Percentiles rank a stretch among this genome's conserved stretches.
phyloP scores from a whole-genome alignment of 2,888 invertebrate genomes.

The Nebria salina region DNA sequence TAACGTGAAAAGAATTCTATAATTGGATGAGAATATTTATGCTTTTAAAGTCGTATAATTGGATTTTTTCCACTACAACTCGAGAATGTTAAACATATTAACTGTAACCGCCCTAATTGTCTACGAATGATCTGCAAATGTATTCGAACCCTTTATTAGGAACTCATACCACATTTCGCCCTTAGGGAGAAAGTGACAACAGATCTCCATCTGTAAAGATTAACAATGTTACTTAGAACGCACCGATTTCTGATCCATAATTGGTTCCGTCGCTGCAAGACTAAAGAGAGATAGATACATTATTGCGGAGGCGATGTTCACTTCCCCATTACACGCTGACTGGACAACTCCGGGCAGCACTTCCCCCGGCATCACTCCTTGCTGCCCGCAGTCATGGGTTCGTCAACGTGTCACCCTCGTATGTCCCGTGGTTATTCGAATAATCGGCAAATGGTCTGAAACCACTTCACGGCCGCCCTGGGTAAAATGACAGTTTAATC shows the following conservation, averaged over 20 bases:
- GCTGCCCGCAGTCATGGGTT: not conserved
- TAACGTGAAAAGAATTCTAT: not conserved
- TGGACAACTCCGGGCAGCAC: not conserved
- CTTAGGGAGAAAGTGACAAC: not conserved
- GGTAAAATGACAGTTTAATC: not conserved
- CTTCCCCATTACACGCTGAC: not conserved
- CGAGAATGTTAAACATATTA: not conserved
- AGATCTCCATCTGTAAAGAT: not conserved
- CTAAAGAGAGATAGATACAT: not conserved
- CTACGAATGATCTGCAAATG: not conserved
- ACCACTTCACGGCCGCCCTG: not conserved
- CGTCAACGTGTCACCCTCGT: not conserved
- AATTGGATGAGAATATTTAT: not conserved
- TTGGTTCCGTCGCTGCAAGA: not conserved
- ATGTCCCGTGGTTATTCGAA: not conserved
- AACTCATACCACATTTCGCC: not conserved
- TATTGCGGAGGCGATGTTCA: not conserved
- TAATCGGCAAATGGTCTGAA: not conserved
- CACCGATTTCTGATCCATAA: constrained; percentile 1
- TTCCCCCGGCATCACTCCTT: not conserved
- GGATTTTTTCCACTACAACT: not conserved
- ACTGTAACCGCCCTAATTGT: not conserved
- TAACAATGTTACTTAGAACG: not conserved
- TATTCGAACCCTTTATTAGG: not conserved
- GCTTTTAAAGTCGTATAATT: too few relatives aligned